phyloP scores from a whole-genome alignment of 2,888 invertebrate species.

The Chironomus riparius region DNA sequence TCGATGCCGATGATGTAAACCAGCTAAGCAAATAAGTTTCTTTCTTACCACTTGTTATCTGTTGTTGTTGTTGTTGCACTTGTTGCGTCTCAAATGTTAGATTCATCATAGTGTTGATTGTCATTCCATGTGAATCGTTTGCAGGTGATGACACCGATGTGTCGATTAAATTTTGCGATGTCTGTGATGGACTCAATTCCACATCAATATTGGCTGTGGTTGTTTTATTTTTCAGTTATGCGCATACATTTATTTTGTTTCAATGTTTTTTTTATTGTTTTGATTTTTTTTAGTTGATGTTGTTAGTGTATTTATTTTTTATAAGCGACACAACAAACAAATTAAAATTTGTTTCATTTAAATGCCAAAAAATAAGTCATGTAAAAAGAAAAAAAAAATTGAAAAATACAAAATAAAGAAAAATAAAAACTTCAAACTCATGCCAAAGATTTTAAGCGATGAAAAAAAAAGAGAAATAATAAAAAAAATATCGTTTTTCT shows the following conservation, averaged over 20 bases:
- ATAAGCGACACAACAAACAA: neutral
- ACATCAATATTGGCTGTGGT: constrained; percentile 3
- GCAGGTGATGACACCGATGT: constrained; percentile 2
- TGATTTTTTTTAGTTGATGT: neutral
- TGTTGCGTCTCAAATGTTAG: neutral
- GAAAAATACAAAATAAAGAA: neutral
- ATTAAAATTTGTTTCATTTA: constrained; percentile 27
- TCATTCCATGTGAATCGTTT: neutral
- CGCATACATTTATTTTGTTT: neutral
- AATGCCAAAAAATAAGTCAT: neutral
- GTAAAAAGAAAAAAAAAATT: constrained; percentile 1
- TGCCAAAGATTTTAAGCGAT: neutral
- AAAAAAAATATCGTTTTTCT: no score
- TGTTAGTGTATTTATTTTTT: neutral
- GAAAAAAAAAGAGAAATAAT: no score
- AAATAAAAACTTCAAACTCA: constrained; percentile 15
- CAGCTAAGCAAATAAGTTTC: constrained; percentile 19
- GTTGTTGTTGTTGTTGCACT: neutral
- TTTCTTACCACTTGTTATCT: constrained; percentile 14
- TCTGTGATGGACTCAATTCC: neutral
- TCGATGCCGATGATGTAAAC: constrained; percentile 12
- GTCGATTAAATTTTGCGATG: constrained; percentile 15
- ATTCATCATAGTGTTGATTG: neutral
- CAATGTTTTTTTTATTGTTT: neutral
- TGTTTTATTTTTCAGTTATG: neutral